These are phyloP conservation scores for Drosophila robusta DNA, from an alignment of 2,888 invertebrate genomes.

Conservation along the genomic window DNA sequence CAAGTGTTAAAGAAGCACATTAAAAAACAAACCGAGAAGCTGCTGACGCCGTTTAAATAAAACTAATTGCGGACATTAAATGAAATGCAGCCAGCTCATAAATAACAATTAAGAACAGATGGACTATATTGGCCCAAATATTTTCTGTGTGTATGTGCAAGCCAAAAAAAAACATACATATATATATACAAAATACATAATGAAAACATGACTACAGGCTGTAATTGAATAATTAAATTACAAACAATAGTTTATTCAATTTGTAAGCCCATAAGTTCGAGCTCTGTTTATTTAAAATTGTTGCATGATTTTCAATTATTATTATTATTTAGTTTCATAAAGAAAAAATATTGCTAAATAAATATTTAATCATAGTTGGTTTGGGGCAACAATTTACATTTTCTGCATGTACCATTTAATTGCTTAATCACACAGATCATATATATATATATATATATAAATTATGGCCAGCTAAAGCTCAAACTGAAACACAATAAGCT, in stretches of 20 bases:
- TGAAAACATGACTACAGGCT: too few species aligned
- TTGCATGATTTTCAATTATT: neutral
- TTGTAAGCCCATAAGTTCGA: neutral
- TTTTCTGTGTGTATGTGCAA: neutral
- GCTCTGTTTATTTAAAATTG: neutral
- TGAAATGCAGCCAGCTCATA: conserved; percentile 27
- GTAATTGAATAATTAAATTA: neutral
- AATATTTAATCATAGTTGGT: too few species aligned
- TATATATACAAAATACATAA: neutral
- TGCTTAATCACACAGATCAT: too few species aligned
- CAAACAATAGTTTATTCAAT: neutral
- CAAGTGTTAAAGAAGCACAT: conserved; percentile 24
- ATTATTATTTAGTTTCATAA: too few species aligned
- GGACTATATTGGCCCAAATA: conserved; percentile 15
- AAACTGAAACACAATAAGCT: neutral
- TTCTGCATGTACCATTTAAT: neutral
- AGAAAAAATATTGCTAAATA: too few species aligned
- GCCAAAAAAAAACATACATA: too few species aligned
- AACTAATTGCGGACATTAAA: conserved; percentile 24
- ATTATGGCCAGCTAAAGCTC: neutral
- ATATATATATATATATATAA: too few species aligned
- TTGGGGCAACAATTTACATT: neutral
- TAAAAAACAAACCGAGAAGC: neutral
- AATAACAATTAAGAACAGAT: conserved; percentile 42
- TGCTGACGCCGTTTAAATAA: conserved; percentile 7